Base-by-base conservation (phyloP, 2,888 invertebrate genomes). In the Tribolium freemani region DNA sequence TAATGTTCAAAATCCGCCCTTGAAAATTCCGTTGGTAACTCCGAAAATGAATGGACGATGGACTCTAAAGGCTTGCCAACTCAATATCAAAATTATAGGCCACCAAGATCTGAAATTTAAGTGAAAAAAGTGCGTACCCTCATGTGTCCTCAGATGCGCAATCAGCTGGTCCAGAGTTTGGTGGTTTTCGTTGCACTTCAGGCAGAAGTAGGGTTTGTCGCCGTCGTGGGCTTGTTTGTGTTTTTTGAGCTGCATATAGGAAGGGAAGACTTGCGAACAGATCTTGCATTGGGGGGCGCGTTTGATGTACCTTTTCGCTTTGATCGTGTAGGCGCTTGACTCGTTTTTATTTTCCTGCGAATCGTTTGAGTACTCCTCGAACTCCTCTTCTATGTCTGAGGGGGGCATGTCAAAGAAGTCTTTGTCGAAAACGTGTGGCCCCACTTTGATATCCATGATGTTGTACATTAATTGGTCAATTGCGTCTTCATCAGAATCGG, bases 121-220 rank as follows among this genome's bases (percentile, higher is more conserved):
- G 16, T 16, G 11, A 54, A 9, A 21, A 16, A 21, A 26, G 5
- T 38, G 71, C 76, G 77, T 74, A 83, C 83, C 83, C 71, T 82
- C 79, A 73, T 86, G 86, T 16, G 78, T 75, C 57, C 85, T 75
- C 3, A 85, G 76, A 76, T 86, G 86, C 0, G 84, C 84, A 20
- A 81, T 80, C 20, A 85, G 76, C n/a, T 80, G 79, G 11, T 83
- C 83, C 11, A 86, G 74, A 48, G 78, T 77, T 0, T 64, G 64
- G 57, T 83, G 83, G n/a, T 73, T 73, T 4, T 73, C 73, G 5
- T 75, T 77, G 48, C 84, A 84, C 16, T 82, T 73, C 21, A 71
- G 53, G 72, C 85, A 85, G 8, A 78, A 75, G 70, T 85, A 84
- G 2, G 85, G 84, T 56, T 81, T 83, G 8, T 79, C 77, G 20